phyloP scores from a whole-genome alignment of 2,113 vertebrate species.

The Mesitornis unicolor region DNA sequence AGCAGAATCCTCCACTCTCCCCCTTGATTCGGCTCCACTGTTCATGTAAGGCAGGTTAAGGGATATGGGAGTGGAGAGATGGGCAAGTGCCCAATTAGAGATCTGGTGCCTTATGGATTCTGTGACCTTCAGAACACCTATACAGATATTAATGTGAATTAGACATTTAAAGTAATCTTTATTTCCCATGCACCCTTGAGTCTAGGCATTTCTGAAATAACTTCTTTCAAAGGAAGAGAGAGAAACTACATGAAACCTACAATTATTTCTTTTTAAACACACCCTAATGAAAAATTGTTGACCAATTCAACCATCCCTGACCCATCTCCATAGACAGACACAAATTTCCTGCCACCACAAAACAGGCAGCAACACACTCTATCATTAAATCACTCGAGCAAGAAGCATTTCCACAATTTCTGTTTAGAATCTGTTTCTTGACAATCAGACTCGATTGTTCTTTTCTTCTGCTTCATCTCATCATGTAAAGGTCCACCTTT shows the following conservation, averaged over 20 bases:
- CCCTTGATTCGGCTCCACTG: background rate
- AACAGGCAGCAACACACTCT: background rate
- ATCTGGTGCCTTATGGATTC: background rate
- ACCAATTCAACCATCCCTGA: background rate
- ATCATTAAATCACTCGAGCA: background rate
- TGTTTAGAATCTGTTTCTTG: background rate
- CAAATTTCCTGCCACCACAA: background rate
- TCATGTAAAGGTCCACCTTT: background rate
- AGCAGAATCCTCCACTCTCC: background rate
- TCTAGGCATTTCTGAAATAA: background rate
- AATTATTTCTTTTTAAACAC: background rate
- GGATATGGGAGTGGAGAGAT: accelerated
- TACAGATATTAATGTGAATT: background rate
- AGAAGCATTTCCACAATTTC: background rate
- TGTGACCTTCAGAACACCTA: background rate
- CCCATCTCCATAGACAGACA: background rate
- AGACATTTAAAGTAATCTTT: background rate
- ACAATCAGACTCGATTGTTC: background rate
- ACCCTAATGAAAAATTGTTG: background rate
- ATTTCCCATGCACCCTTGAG: background rate
- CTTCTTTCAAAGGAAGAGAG: background rate
- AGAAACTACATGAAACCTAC: background rate
- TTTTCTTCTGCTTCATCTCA: background rate
- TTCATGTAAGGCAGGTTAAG: background rate
- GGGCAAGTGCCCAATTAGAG: background rate